Evolutionary conservation across 2,797 vertebrate genomes (phyloP), one percentile per base, ranked within the genome.

Genomic region (Epinephelus coioides): DNA sequence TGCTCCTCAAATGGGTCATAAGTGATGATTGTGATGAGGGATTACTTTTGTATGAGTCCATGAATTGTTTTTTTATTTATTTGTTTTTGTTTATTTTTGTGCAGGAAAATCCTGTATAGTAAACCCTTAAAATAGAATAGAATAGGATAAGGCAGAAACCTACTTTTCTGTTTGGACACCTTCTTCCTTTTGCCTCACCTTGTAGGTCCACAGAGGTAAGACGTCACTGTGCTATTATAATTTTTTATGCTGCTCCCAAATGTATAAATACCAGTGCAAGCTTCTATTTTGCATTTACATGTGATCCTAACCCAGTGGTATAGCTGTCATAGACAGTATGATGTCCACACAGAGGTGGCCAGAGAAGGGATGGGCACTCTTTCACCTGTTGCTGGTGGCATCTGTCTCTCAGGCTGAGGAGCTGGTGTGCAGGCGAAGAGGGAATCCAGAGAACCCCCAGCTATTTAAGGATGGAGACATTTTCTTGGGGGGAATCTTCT

Each of bases 381-480:
- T 91, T 47, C 84, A 88, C 19, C n/a, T 92, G 19, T 13, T 91
- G 13, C 27, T 92, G 21, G 46, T 89, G 38, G 75, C 9, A 4
- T 82, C 67, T 79, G 84, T 91, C 49, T 86, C 90, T 56, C 66
- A 43, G 23, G 78, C 81, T 25, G 83, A 89, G 55, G 82, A 87
- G 27, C 63, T 47, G 7, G 2, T 78, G 6, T 95, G 93, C 73
- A 78, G 44, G 12, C 85, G 71, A 25, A 88, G 64, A 65, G 94
- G 89, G 34, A 80, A 87, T 23, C 63, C 78, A 57, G 89, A 92
- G 47, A 82, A 76, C n/a, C 94, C 92, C 21, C 89, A 91, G 38
- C 62, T 94, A 43, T 89, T 27, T 27, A 92, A 92, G 50, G 69
- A 92, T 23, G 94, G 94, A 8, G 88, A 94, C 79, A 90, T 94